phyloP scores from a whole-genome alignment of 2,888 invertebrate species.

The Netelia fuscicornis region DNA sequence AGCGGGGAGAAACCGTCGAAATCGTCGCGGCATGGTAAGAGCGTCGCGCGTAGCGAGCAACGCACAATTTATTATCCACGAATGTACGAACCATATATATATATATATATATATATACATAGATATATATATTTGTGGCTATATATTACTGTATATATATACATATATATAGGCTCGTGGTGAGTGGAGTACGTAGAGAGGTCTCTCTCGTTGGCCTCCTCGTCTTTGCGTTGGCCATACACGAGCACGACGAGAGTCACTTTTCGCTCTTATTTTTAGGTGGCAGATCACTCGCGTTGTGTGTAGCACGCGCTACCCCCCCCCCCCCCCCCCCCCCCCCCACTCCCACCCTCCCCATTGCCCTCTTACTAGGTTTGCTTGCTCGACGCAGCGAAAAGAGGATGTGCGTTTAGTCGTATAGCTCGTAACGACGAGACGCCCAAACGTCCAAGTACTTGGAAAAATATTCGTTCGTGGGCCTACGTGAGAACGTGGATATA shows the following conservation, averaged over 20 bases:
- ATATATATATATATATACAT: not conserved
- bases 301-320: slow-evolving; percentile 43
- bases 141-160: slow-evolving; percentile 3
- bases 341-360: no score
- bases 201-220: slow-evolving; percentile 40
- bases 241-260: slow-evolving; percentile 45
- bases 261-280: slow-evolving; percentile 67
- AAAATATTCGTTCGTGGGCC: not conserved
- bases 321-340: not conserved
- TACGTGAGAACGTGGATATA: no score
- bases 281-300: slow-evolving; percentile 50
- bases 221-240: slow-evolving; percentile 61
- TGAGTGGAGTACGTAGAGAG: slow-evolving; percentile 34
- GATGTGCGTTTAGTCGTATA: not conserved
- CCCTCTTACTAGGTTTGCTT: not conserved
- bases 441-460: not conserved
- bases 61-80: slow-evolving; percentile 70
- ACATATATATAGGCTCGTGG: slow-evolving; percentile 15
- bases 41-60: slow-evolving; percentile 51
- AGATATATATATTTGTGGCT: slow-evolving; percentile 4
- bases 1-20: slow-evolving; percentile 54
- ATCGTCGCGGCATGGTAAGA: slow-evolving; percentile 51
- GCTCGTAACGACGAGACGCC: not conserved
- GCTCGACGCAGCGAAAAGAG: not conserved
- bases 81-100: slow-evolving; percentile 30